Base-by-base conservation (phyloP, 1,140 invertebrate genomes). In the Drosophila virilis region DNA sequence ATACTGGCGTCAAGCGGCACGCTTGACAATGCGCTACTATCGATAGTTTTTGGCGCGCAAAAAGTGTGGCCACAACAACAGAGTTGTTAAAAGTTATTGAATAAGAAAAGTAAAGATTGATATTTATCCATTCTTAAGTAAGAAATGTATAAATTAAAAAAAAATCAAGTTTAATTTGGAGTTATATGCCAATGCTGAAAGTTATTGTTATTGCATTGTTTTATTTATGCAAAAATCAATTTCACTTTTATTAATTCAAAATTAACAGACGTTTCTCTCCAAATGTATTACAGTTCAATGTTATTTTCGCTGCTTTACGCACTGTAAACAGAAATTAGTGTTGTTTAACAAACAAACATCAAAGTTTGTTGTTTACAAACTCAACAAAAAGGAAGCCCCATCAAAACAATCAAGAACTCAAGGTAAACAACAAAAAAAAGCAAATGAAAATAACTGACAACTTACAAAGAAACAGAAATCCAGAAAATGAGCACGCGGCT, bases 401-500 rank as follows among this genome's bases (percentile, higher is more conserved):
- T 22, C 22, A 28, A 0, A 32, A 8, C 10, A 6, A 6, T 5
- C 17, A 50, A 28, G 10, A 5, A 1, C 13, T 45, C 7, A 50
- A 33, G 13, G 5, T 4, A 22, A 60, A 38, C 6, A 15, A 22
- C 17, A 32, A 33, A 3, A 38, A 8, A 17, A 17, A 37, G 8
- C n/a, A n/a, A 33, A 50, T 1, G 7, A 8, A 33, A 15, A 35
- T 8, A 51, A 13, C 8, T 9, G 7, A 17, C 37, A 52, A 13
- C 33, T 2, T 22, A 22, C 2, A 3, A 2, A 3, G 22, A 6
- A 58, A 37, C 1, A 60, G 28, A 55, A 9, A 35, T 5, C 22
- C 4, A 33, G 2, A 68, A 59, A 52, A 88, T 88, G 84, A 12
- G 8, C 9, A 51, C 71, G 1, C 74, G 77, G 45, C 45, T 52